Evolutionary conservation across 2,113 vertebrate species (phyloP), one percentile per base, ranked within the genome.

Genomic region (Rhinichthys klamathensis): DNA sequence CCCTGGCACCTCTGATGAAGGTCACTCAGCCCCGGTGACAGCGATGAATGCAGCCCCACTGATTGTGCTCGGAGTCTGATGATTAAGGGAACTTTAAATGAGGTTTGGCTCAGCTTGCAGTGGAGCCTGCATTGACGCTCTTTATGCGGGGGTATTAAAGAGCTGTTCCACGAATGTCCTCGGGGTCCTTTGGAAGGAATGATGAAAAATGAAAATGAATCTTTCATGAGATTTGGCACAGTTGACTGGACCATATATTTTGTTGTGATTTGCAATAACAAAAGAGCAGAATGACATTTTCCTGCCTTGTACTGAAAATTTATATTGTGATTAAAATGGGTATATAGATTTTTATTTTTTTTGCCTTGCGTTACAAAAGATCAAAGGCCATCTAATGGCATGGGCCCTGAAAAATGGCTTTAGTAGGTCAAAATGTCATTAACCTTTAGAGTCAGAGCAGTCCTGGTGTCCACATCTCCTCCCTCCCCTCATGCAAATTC

Each of bases 221-320:
- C 88, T 89, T 89, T 89, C 85, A 89, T 89, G 88, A 89, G 88
- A 89, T 89, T 87, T 84, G n/a, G 85, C 44, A 63, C 78, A 84
- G 88, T 89, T 89, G 88, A 87, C 88, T 89, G 88, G 74, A 85
- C 85, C 88, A 87, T 89, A 86, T 79, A 89, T 89, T 89, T 89
- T 89, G 88, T 87, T 87, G 88, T 89, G 85, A 89, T 89, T 87
- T 89, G 86, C 78, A 89, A 89, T 87, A 89, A 87, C 88, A 89
- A 87, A 89, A 76, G 69, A 84, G 85, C 88, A 89, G 84, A 87
- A 89, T 89, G 88, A 89, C 88, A 89, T 89, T 89, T 89, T 67
- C 65, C 79, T 87, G 82, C 82, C 88, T 86, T 70, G 41, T 51
- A 89, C 78, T 85, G 79, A 82, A 89, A 84, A 89, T 85, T 79